phyloP scores from a whole-genome alignment of 2,113 vertebrate species.

The Lepisosteus oculatus region DNA sequence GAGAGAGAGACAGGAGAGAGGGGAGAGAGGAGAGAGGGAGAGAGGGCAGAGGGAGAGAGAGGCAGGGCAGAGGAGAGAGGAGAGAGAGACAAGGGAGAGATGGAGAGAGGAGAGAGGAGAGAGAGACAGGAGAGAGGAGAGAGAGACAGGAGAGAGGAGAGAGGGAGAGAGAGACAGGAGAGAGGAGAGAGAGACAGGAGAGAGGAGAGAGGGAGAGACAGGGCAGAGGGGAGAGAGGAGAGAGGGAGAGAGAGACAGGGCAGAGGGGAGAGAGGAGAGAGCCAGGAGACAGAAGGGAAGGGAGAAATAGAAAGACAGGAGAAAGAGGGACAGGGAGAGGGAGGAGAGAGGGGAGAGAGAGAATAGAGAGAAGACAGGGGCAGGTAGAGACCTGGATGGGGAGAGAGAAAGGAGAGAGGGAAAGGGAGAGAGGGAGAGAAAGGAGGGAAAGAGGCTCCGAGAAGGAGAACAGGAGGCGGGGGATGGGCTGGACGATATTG shows the following conservation, averaged over 20 bases:
- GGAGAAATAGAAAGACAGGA: no score
- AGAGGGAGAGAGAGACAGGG: slow-evolving; percentile 8
- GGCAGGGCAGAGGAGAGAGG: neutral
- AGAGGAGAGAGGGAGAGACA: slow-evolving; percentile 55
- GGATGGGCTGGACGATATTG: neutral
- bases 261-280: slow-evolving; percentile 21
- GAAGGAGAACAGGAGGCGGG: neutral
- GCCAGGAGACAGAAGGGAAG: no score
- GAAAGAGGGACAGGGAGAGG: neutral
- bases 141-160: no score
- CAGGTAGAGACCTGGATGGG: slow-evolving; percentile 24
- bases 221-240: slow-evolving; percentile 19
- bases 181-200: no score
- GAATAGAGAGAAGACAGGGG: slow-evolving; percentile 29
- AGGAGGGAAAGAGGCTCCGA: slow-evolving; percentile 5
- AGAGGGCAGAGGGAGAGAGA: slow-evolving; percentile 38
- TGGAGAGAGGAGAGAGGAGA: no score
- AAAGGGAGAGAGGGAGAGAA: slow-evolving; percentile 36
- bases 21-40: slow-evolving; percentile 27
- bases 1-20: slow-evolving; percentile 44
- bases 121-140: no score
- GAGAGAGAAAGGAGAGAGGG: slow-evolving; percentile 25
- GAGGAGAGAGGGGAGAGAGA: slow-evolving; percentile 14
- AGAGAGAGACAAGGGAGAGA: slow-evolving; percentile 27
- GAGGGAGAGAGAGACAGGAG: no score